Evolutionary conservation across 1,140 invertebrate genomes (phyloP).

Genomic region (Drosophila orosa): DNA sequence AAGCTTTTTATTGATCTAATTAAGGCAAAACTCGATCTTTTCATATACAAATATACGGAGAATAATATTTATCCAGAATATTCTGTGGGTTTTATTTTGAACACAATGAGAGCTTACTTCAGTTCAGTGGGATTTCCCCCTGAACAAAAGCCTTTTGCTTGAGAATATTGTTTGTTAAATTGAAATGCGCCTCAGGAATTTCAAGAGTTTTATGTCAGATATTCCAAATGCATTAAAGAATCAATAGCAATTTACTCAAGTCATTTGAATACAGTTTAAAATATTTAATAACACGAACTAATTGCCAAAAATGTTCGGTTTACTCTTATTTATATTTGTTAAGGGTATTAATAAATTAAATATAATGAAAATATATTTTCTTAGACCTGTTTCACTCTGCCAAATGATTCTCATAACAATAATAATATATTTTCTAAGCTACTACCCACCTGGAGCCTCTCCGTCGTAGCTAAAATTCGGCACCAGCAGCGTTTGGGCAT

Average conservation of each 20-base stretch:
- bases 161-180: constrained; percentile 8
- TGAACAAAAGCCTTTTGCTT: background rate
- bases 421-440: background rate
- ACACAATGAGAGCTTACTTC: background rate
- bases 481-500: constrained; percentile 94
- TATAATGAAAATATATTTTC: background rate
- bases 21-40: background rate
- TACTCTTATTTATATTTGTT: no score
- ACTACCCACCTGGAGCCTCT: constrained; percentile 91
- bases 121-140: constrained; percentile 11
- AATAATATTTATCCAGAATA: constrained; percentile 4
- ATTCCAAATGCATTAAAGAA: background rate
- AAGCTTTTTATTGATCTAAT: background rate
- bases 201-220: background rate
- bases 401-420: background rate
- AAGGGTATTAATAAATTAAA: no score
- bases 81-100: background rate
- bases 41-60: background rate
- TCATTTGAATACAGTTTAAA: background rate
- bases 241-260: background rate
- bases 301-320: background rate
- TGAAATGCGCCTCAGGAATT: background rate
- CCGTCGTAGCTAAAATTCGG: constrained; percentile 95
- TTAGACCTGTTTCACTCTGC: no score
- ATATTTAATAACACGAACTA: background rate